Base-by-base conservation (phyloP, 2,888 invertebrate genomes). In the Metopia argyrocephala region DNA sequence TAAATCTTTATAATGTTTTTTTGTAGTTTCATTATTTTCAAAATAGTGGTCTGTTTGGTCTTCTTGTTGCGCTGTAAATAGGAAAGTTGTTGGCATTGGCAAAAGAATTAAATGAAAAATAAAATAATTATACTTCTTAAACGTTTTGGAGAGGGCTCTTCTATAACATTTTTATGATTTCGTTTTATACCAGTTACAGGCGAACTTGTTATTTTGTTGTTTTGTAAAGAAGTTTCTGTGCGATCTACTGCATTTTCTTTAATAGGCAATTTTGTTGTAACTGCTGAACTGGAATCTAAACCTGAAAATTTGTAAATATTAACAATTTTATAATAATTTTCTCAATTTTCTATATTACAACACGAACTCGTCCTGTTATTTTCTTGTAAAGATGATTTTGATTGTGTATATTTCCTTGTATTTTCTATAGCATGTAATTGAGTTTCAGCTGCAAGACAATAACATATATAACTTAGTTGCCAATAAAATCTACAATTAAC, bases 71-170 rank as follows among this genome's bases (percentile, higher is more conserved):
- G 15, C 68, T 76, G 9, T 1, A 23, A 68, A 73, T 0, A 38
- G 4, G 4, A 38, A 38, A 38, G 15, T 4, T 12, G 15, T 12
- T 38, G 9, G 9, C 15, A 3, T 12, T 12, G 1, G 3, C 9
- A 38, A 15, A 38, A 38, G 12, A 9, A 38, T 3, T 38, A 38
- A 1, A 12, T 38, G 9, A 38, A 38, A 2, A 38, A 2, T 0
- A 15, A 9, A 15, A 38, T 38, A 15, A 38, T 38, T 31, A 38
- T 69, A 78, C 78, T 9, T 68, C 62, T 78, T 18, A 18, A 25
- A 2, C 68, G 56, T 64, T 73, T 78, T 23, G 62, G 50, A 5
- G 71, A 52, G 3, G 52, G 9, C 0, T 64, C 20, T 45, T 52
- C 56, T 4, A 23, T 12, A 4, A 5, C 3, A 1, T 52, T 45